Evolutionary conservation across 2,113 vertebrate species (phyloP).

Genomic region (Cygnus atratus): DNA sequence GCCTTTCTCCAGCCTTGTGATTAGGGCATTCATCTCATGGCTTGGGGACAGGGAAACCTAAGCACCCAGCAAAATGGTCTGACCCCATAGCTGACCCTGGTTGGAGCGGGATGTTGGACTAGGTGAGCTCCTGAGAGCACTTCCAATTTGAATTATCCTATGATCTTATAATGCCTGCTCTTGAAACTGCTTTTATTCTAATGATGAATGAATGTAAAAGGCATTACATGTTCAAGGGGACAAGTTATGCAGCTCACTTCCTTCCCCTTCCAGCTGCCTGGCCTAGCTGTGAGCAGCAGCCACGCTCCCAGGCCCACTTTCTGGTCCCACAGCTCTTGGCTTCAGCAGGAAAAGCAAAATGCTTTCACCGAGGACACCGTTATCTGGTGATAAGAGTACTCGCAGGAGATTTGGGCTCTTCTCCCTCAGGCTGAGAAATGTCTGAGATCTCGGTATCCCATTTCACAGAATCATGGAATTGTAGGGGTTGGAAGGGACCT

Average conservation of each 20-base stretch:
- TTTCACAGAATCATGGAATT: not conserved
- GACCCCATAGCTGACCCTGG: not conserved
- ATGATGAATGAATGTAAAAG: not conserved
- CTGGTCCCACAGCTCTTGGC: not conserved
- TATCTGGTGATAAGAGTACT: not conserved
- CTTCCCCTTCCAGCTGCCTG: not conserved
- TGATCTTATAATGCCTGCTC: not conserved
- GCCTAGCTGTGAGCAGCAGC: not conserved
- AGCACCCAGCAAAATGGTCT: not conserved
- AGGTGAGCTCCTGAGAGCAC: not conserved
- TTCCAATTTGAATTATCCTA: not conserved
- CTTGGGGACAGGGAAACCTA: not conserved
- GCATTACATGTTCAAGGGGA: no score
- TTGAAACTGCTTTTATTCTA: not conserved
- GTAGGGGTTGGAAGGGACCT: no score
- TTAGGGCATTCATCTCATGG: not conserved
- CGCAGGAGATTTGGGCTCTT: not conserved
- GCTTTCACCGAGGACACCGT: not conserved
- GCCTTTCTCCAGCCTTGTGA: not conserved
- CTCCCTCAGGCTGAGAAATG: not conserved
- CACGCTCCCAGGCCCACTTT: not conserved
- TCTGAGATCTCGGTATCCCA: rapidly evolving
- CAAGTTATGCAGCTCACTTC: not conserved
- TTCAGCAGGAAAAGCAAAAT: not conserved
- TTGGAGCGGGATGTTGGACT: not conserved